These are phyloP conservation scores for Neodiprion virginianus DNA, from an alignment of 1,140 invertebrate species.

Conservation along the genomic window DNA sequence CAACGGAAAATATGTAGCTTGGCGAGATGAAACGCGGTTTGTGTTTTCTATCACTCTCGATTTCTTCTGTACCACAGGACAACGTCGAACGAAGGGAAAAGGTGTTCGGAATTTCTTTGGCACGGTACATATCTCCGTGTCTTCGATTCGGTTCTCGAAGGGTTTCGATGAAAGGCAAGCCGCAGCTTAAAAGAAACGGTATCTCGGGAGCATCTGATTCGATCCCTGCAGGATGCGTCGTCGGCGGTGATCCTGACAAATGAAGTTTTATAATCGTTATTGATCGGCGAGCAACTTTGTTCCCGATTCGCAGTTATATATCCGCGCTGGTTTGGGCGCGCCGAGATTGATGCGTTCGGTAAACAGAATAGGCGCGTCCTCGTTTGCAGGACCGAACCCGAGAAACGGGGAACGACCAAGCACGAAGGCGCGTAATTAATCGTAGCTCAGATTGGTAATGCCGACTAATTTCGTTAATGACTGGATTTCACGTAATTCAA, in stretches of 20 bases:
- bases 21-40: too few species aligned
- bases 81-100: too few species aligned
- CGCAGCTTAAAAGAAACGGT: not conserved
- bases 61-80: too few species aligned
- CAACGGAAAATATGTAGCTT: too few species aligned
- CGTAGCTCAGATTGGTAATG: slow-evolving; percentile 47
- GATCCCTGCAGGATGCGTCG: too few species aligned
- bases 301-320: not conserved
- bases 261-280: slow-evolving; percentile 15
- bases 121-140: too few species aligned
- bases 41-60: too few species aligned
- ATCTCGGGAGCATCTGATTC: too few species aligned
- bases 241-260: slow-evolving; percentile 3
- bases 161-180: not conserved
- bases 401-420: slow-evolving; percentile 18
- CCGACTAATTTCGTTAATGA: slow-evolving; percentile 49
- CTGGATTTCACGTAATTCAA: slow-evolving; percentile 39
- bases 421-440: slow-evolving; percentile 48
- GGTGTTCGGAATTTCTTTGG: too few species aligned
- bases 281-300: not conserved
- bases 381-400: slow-evolving; percentile 35
- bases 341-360: slow-evolving; percentile 48
- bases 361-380: slow-evolving; percentile 45
- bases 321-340: slow-evolving; percentile 20
- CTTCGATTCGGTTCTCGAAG: not conserved